Base-by-base conservation (phyloP, 2,888 invertebrate species). In the Noctua comes region DNA sequence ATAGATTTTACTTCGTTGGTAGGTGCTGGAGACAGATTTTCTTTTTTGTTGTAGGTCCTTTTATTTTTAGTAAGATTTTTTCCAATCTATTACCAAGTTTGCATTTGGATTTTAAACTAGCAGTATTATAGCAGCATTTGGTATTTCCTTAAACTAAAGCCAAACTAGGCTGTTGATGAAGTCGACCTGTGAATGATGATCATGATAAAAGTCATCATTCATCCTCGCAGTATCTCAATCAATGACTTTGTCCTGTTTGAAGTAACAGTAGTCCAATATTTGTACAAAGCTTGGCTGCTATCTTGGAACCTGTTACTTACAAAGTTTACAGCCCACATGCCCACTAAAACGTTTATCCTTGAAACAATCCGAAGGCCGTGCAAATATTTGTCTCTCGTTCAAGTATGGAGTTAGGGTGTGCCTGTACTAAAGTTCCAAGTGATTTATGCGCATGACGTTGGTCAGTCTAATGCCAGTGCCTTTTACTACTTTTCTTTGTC, bases 301-400 rank as follows among this genome's bases (percentile, higher is more conserved):
- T 31, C 75, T 79, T 31, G 27, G 1, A 51, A 68, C 51, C 36
- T 68, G 24, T 82, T 76, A 79, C 43, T 82, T 27, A 27, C 36
- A 36, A 72, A 48, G 8, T 68, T 57, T 64, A 48, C 48, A 40
- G 13, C 40, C 46, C 46, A 72, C 57, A n/a, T 36, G 27, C 31
- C n/a, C 31, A 24, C 40, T 59, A n/a, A 68, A 84, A 76, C 54
- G 31, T 64, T n/a, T 71, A 73, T 77, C 64, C 79, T 71, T 69
- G 57, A 74, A 77, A 77, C 73, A 68, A 66, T 62, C 16, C 57
- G 68, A 77, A 71, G 83, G 78, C 31, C 62, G 66, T 83, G 78
- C 64, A 77, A 83, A 83, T 86, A 77, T 86, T 83, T 77, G 70
- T 76, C 64, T 31, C 62, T 40, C 16, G n/a, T 54, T 64, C 54